These are phyloP conservation scores for Cerceris rybyensis DNA, from an alignment of 2,888 invertebrate genomes.

Conservation along the genomic window DNA sequence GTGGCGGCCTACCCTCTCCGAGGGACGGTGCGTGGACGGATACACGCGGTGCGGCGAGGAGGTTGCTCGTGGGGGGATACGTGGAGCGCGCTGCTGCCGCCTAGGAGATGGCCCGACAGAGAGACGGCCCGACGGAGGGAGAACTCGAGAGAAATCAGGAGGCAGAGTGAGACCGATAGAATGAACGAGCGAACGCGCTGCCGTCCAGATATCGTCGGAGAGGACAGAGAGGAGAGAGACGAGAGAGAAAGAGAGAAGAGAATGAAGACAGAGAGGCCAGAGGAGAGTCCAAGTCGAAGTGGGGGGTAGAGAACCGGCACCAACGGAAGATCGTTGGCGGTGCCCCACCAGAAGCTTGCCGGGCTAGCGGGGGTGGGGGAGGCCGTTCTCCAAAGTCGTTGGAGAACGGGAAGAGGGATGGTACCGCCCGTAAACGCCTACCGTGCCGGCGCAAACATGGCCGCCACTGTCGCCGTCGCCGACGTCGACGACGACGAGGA, in stretches of 20 bases:
- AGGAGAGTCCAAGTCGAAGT: constrained; percentile 40
- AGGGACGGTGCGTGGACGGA: constrained; percentile 14
- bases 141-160: constrained; percentile 39
- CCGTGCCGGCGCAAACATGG: constrained; percentile 81
- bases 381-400: constrained; percentile 75
- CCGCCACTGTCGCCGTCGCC: constrained; percentile 69
- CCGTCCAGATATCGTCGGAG: background rate
- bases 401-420: constrained; percentile 70
- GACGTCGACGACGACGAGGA: constrained; percentile 28
- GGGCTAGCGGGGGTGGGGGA: constrained; percentile 64
- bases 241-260: constrained; percentile 19
- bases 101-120: background rate
- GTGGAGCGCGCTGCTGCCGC: background rate
- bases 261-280: constrained; percentile 26
- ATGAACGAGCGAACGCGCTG: constrained; percentile 25
- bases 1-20: constrained; percentile 24
- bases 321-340: constrained; percentile 59
- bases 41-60: constrained; percentile 21
- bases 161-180: constrained; percentile 23
- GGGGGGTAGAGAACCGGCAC: constrained; percentile 55
- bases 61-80: constrained; percentile 16
- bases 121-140: background rate
- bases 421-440: constrained; percentile 78
- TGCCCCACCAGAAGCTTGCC: constrained; percentile 66
- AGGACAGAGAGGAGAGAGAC: constrained; percentile 23